Evolutionary conservation across 2,113 vertebrate genomes (phyloP), one percentile per base, ranked within the genome.

Genomic region (Bettongia penicillata): DNA sequence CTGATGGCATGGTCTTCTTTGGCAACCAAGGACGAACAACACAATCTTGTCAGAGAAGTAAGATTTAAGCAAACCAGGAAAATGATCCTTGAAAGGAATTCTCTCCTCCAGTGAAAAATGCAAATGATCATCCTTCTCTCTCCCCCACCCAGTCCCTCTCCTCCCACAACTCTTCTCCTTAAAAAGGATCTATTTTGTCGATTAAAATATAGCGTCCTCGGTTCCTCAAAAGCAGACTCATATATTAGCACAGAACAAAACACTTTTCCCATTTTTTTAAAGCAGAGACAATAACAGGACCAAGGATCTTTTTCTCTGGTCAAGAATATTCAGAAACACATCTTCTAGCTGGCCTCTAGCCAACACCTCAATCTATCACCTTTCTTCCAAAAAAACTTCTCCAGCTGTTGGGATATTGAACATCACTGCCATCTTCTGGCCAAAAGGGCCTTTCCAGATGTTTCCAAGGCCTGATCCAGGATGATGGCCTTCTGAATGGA

Each of bases 341-440:
- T 91, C 91, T 14, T 43, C 26, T 26, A 26, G 37, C 1, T 3
- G 31, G 61, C 61, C 61, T 68, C 31, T 0, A 31, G 57, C 57
- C 28, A 61, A 31, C 28, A 11, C 3, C 55, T 28, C 55, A 84
- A 77, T 28, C 51, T 84, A 37, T 1, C 31, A 48, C 10, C 26
- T 43, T 93, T 94, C 37, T 91, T 95, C 24, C 95, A 91, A 92
- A 43, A 50, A 57, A 24, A 89, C 16, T 90, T 49, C 77, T 89
- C 8, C 8, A 8, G 8, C 57, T 49, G 50, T 51, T 51, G 55
- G 92, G 90, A 91, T 90, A 96, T 37, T 49, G 89, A 93, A 53
- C 93, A 53, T 48, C 96, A 94, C 96, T 97, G 98, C 98, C 98
- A 94, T 92, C 98, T 98, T 96, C 90, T 97, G 98, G 97, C 90